Evolutionary conservation across 37 sponge, comb jelly and placozoan genomes (phyloP).

Genomic region (Lycopodina hypogea): DNA sequence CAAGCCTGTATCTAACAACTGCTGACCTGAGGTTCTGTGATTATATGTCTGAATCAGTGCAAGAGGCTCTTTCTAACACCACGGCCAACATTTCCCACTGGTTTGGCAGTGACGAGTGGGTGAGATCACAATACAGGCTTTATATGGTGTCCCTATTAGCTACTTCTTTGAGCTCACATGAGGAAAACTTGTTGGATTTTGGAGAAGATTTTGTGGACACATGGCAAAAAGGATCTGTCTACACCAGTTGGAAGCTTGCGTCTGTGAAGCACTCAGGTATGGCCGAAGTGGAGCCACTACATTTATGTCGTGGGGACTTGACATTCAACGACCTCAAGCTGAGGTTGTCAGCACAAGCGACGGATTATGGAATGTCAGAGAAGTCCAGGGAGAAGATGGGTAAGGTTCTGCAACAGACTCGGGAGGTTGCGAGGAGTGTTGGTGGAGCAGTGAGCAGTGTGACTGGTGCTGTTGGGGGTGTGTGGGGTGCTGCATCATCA

Average conservation of each 20-base stretch:
- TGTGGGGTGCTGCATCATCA: slow-evolving; percentile 48
- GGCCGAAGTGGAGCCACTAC: slow-evolving; percentile 12
- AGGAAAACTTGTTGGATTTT: slow-evolving; percentile 37
- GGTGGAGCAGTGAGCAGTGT: slow-evolving; percentile 19
- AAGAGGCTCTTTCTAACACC: background rate
- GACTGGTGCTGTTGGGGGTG: slow-evolving; percentile 16
- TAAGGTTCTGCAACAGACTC: slow-evolving; percentile 14
- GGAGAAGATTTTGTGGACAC: slow-evolving; percentile 37
- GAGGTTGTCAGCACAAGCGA: slow-evolving; percentile 45
- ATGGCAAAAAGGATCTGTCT: slow-evolving; percentile 26
- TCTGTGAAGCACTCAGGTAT: background rate
- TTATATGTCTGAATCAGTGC: slow-evolving; percentile 1
- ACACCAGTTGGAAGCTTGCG: slow-evolving; percentile 12
- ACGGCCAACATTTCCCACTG: slow-evolving; percentile 21
- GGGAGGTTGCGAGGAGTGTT: slow-evolving; percentile 6
- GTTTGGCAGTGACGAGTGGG: slow-evolving; percentile 78
- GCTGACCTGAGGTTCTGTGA: slow-evolving; percentile 74
- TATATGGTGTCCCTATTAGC: slow-evolving; percentile 56
- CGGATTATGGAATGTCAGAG: slow-evolving; percentile 36
- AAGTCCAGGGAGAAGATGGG: slow-evolving; percentile 32
- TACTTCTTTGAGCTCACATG: slow-evolving; percentile 8
- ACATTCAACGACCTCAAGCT: slow-evolving; percentile 42
- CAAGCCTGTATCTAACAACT: slow-evolving; percentile 38
- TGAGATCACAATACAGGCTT: slow-evolving; percentile 55
- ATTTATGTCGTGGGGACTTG: slow-evolving; percentile 45